phyloP scores from a whole-genome alignment of 2,797 vertebrate genomes.

The Sylvia borin region DNA sequence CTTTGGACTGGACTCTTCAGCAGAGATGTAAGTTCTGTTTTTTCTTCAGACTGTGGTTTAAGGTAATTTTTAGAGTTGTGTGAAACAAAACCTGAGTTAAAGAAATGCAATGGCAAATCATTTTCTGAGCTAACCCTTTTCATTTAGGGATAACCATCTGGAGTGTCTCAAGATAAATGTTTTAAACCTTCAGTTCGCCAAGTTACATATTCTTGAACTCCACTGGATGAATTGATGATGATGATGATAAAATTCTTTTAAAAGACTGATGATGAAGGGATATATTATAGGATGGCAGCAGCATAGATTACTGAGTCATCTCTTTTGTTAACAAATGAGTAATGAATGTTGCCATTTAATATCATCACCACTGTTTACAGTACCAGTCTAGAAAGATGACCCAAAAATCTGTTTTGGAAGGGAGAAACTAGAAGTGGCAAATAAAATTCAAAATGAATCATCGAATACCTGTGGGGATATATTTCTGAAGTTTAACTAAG shows the following conservation, averaged over 20 bases:
- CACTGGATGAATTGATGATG: background rate
- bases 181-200: background rate
- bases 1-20: conserved; percentile 95
- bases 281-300: background rate
- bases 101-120: background rate
- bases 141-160: background rate
- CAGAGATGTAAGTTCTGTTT: conserved; percentile 82
- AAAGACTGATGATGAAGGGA: background rate
- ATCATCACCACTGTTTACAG: background rate
- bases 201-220: background rate
- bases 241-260: background rate
- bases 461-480: background rate
- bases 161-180: background rate
- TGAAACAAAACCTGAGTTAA: background rate
- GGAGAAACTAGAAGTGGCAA: background rate
- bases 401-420: background rate
- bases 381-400: background rate
- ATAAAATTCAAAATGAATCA: background rate
- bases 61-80: background rate
- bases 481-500: background rate
- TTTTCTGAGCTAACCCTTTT: background rate
- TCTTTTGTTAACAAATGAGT: background rate
- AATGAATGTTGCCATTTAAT: background rate
- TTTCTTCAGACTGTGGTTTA: background rate
- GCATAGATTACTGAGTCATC: background rate